These are phyloP conservation scores for Lagothrix lagotricha DNA, from an alignment of 2,797 vertebrate genomes.

Conservation along the genomic window DNA sequence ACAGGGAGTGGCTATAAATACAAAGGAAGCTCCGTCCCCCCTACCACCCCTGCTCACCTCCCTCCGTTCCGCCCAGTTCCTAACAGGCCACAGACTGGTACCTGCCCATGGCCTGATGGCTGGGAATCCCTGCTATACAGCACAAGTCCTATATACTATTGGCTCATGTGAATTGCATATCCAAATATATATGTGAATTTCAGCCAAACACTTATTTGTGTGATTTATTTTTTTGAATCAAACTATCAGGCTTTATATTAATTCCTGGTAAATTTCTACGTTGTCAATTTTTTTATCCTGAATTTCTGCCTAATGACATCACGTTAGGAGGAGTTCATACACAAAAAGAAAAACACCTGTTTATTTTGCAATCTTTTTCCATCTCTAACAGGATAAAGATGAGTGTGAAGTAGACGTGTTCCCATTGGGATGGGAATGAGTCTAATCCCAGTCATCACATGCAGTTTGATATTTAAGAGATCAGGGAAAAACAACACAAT, in stretches of 20 bases:
- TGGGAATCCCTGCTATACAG: background rate
- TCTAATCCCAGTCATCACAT: background rate
- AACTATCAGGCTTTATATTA: background rate
- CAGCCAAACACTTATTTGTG: background rate
- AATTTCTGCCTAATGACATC: slow-evolving; percentile 22
- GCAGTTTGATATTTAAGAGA: background rate
- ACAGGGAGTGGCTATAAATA: background rate
- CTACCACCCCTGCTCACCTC: background rate
- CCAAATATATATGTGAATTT: background rate
- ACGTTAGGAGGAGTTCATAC: background rate
- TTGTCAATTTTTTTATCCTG: background rate
- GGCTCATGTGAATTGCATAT: background rate
- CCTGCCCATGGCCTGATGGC: background rate
- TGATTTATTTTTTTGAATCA: slow-evolving; percentile 24
- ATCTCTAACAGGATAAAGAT: background rate
- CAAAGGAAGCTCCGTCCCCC: background rate
- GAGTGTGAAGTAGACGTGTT: background rate
- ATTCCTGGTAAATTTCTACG: slow-evolving; percentile 20
- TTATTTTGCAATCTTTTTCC: background rate
- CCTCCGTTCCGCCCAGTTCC: background rate
- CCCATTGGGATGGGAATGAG: background rate
- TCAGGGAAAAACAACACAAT: background rate
- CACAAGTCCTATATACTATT: background rate
- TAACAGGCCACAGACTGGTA: background rate
- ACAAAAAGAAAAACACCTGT: background rate